phyloP scores from a whole-genome alignment of 2,888 invertebrate genomes.

The Arctia plantaginis region DNA sequence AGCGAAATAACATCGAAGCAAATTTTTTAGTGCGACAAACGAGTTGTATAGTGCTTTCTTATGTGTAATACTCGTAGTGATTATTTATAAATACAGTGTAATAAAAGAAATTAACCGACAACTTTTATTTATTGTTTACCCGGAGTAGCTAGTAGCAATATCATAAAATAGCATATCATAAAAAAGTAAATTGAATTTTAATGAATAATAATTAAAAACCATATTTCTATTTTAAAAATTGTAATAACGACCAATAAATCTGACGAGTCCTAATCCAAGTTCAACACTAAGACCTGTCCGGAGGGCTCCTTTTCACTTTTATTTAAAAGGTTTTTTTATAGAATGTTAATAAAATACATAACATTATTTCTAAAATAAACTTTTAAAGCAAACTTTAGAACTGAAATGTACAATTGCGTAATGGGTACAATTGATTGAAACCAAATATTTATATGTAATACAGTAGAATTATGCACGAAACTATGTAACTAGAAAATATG shows the following conservation, averaged over 20 bases:
- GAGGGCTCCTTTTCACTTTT: constrained; percentile 29
- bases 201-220: neutral
- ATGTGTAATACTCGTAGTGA: no score
- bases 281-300: neutral
- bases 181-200: no score
- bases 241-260: neutral
- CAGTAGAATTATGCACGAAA: constrained; percentile 40
- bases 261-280: neutral
- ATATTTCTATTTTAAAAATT: neutral
- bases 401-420: constrained; percentile 33
- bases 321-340: constrained; percentile 47
- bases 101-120: no score
- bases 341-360: constrained; percentile 51
- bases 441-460: constrained; percentile 35
- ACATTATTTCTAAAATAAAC: constrained; percentile 43
- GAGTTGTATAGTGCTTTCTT: no score
- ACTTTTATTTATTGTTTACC: no score
- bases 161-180: no score
- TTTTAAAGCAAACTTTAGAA: constrained; percentile 35
- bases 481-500: constrained; percentile 18
- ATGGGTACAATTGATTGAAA: constrained; percentile 30
- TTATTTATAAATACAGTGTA: no score
- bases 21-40: no score
- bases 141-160: no score
- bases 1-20: no score